phyloP scores from a whole-genome alignment of 1,140 invertebrate genomes.

The Rhizoglyphus robini region DNA sequence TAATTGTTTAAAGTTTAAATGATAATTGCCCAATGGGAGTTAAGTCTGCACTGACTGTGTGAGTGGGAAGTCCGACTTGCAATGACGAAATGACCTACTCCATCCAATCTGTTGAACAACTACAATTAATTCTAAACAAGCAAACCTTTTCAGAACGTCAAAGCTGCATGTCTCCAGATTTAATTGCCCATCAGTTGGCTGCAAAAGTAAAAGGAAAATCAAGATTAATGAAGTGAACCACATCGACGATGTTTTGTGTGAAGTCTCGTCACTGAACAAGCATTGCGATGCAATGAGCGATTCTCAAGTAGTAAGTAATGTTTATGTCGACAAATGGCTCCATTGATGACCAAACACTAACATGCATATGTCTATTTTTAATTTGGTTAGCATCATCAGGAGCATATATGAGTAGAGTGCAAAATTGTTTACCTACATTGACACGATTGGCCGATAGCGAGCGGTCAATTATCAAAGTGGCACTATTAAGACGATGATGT shows the following conservation, averaged over 20 bases:
- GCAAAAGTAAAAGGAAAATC: slow-evolving; percentile 30
- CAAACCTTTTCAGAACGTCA: slow-evolving; percentile 54
- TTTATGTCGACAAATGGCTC: no score
- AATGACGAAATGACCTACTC: background rate
- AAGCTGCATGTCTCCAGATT: slow-evolving; percentile 78
- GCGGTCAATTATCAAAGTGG: no score
- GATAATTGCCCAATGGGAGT: background rate
- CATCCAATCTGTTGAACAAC: background rate
- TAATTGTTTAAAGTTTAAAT: background rate
- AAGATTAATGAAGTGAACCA: slow-evolving; percentile 4
- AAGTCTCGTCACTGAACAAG: no score
- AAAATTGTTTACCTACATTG: no score
- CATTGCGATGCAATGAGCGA: no score
- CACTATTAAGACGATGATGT: no score
- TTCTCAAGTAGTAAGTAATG: no score
- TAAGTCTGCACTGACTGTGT: background rate
- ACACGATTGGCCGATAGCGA: no score
- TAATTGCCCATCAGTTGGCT: slow-evolving; percentile 85
- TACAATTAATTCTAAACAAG: background rate
- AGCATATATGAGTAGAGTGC: no score
- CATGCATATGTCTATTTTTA: no score
- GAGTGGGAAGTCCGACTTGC: background rate
- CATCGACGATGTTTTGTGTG: background rate
- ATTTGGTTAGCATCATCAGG: no score
- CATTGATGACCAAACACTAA: no score